Percentiles rank a stretch among this genome's conserved stretches.
Evolutionary conservation across 2,888 invertebrate species (phyloP).

Genomic region (Idaea aversata): DNA sequence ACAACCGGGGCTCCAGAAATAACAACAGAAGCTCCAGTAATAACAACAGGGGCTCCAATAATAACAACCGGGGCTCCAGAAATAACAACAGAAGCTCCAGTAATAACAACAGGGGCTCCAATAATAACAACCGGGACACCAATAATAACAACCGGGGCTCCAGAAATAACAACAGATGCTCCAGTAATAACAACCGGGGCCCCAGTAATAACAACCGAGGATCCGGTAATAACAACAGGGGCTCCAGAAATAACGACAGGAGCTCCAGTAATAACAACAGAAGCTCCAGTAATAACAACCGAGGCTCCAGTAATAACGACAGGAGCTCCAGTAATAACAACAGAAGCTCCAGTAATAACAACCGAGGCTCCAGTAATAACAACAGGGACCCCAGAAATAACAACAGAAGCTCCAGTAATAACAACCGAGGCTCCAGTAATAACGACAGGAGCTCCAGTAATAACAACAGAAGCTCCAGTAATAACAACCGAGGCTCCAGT

Average conservation of each 20-base stretch:
- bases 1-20: constrained; percentile 9
- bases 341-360: neutral
- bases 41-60: neutral
- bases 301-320: too few species aligned
- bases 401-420: neutral
- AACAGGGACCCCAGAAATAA: neutral
- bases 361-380: neutral
- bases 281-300: neutral
- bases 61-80: neutral
- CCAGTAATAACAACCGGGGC: constrained; percentile 6
- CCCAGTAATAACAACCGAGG: constrained; percentile 7
- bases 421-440: neutral
- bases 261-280: constrained; percentile 3
- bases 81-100: neutral
- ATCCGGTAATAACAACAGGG: constrained; percentile 4
- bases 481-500: too few species aligned
- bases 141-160: constrained; percentile 8
- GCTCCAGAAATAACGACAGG: constrained; percentile 4
- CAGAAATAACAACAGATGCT: constrained; percentile 14
- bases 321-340: neutral
- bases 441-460: neutral
- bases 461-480: too few species aligned
- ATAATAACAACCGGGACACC: constrained; percentile 3
- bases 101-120: neutral
- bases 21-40: constrained; percentile 5